Percentiles rank a stretch among this genome's conserved stretches.
These are phyloP conservation scores for Lethenteron camtschaticum DNA, from an alignment of 2,113 vertebrate species.

Conservation along the genomic window DNA sequence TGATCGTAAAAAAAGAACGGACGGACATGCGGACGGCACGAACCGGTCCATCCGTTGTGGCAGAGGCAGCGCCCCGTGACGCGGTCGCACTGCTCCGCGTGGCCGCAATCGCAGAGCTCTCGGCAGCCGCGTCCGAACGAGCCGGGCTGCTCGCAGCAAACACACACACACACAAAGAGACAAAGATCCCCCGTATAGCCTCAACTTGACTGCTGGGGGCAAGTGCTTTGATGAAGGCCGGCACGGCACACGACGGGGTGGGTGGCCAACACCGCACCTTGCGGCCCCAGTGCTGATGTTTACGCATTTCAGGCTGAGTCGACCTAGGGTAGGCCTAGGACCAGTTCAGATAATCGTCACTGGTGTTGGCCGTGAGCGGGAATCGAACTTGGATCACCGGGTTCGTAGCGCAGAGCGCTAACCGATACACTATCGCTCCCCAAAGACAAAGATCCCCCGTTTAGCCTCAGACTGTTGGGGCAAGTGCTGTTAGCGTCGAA, in stretches of 20 bases:
- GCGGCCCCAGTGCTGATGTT: no score
- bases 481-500: no score
- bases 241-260: not conserved
- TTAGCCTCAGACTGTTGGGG: no score
- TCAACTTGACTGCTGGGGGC: not conserved
- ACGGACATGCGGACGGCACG: constrained; percentile 5
- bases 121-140: constrained; percentile 60
- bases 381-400: no score
- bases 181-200: no score
- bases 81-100: constrained; percentile 67
- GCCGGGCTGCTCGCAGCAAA: constrained; percentile 36
- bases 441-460: no score
- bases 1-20: not conserved
- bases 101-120: constrained; percentile 79
- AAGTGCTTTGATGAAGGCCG: not conserved
- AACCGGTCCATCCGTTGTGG: constrained; percentile 81
- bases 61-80: constrained; percentile 66
- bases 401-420: no score
- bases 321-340: no score
- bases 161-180: not conserved
- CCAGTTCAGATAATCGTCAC: no score
- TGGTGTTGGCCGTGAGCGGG: no score
- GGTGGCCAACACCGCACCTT: not conserved
- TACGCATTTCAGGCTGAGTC: no score
- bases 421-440: no score